phyloP scores from a whole-genome alignment of 2,797 vertebrate genomes.

The Antrozous pallidus region DNA sequence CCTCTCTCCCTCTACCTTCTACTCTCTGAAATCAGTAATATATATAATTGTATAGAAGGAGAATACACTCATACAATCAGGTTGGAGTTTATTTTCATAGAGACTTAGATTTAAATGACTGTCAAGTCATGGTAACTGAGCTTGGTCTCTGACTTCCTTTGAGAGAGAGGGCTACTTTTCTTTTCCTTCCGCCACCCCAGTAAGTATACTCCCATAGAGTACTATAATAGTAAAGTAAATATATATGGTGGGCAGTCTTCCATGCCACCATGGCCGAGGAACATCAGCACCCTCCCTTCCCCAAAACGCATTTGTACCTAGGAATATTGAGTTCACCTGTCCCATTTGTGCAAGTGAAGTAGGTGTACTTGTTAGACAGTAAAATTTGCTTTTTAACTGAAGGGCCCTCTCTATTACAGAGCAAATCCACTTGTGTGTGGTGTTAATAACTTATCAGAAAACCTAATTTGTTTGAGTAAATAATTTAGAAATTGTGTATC shows the following conservation, averaged over 20 bases:
- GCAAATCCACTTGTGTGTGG: slow-evolving; percentile 5
- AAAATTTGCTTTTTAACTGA: slow-evolving; percentile 59
- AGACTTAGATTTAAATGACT: slow-evolving; percentile 77
- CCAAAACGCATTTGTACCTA: slow-evolving; percentile 74
- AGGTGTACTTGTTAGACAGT: slow-evolving; percentile 59
- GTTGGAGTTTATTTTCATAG: slow-evolving; percentile 76
- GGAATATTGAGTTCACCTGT: slow-evolving; percentile 76
- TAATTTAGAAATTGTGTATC: slow-evolving; percentile 37
- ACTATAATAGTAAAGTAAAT: slow-evolving; percentile 76
- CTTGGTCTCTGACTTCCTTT: slow-evolving; percentile 60
- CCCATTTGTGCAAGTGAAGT: slow-evolving; percentile 62
- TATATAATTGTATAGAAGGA: slow-evolving; percentile 69
- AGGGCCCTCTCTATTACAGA: slow-evolving; percentile 66
- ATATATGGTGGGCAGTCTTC: slow-evolving; percentile 59
- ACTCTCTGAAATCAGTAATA: too few species aligned
- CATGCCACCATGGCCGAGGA: slow-evolving; percentile 67
- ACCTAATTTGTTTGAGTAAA: slow-evolving; percentile 55
- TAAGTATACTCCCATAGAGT: slow-evolving; percentile 18
- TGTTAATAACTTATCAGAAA: slow-evolving; percentile 56
- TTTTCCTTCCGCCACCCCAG: slow-evolving; percentile 15
- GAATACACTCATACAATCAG: slow-evolving; percentile 72
- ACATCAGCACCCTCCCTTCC: slow-evolving; percentile 64
- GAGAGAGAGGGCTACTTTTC: not conserved
- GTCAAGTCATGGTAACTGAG: slow-evolving; percentile 72
- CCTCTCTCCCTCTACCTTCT: too few species aligned